Evolutionary conservation across 2,797 vertebrate genomes (phyloP), one percentile per base, ranked within the genome.

Genomic region (Micrastur ruficollis): DNA sequence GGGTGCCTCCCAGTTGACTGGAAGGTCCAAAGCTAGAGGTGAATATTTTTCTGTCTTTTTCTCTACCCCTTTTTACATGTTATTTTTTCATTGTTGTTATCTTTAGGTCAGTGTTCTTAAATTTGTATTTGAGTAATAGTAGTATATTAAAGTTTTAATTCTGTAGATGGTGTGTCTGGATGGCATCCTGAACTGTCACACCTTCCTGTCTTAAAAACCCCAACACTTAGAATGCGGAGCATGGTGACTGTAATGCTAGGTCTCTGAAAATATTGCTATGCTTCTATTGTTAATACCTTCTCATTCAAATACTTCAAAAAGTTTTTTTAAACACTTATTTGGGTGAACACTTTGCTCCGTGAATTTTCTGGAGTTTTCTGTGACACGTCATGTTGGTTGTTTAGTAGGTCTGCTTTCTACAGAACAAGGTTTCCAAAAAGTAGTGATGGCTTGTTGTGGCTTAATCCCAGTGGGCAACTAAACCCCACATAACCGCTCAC

Each of bases 141-240:
- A 93, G 42, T 78, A 53, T 56, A 80, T 27, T 71, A 52, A 89
- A 65, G 47, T 86, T 63, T 71, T 81, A 73, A 65, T 92, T 82
- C 40, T 73, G 38, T 38, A 71, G 61, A 27, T 53, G 53, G 50
- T 58, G 14, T 31, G 14, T 65, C 84, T 92, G 81, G 38, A 36
- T 75, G 84, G 40, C 27, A 27, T 86, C 58, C 31, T 59, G 29
- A 61, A 72, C 26, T 87, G 31, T 62, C 68, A 56, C 5, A 55
- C 34, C 23, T 88, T 53, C 14, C 21, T 73, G 10, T 36, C 61
- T 87, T 78, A 42, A 90, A 76, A 47, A 5, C 2, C 1, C 13
- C 25, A 53, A 31, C 9, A 25, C 17, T 80, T 59, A 34, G 38
- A 88, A 89, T 49, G 46, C 2, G 6, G 38, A 85, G 27, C 59